Conservation (phyloP, 2,113 vertebrate species). For the Shinisaurus crocodilurus region DNA sequence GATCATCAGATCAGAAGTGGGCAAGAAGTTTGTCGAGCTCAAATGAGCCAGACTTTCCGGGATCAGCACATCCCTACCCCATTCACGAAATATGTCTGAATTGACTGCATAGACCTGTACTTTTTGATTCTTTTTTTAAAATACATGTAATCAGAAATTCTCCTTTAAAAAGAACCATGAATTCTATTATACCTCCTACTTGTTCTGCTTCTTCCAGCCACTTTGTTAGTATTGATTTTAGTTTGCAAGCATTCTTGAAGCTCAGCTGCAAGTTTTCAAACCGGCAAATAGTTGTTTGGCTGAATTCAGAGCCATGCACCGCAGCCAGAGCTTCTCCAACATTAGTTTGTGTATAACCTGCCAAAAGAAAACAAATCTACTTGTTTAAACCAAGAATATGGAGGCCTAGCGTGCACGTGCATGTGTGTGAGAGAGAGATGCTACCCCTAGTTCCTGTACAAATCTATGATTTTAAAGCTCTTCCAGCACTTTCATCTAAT, state of each 20-base stretch:
- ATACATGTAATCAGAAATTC: not conserved
- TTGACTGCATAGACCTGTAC: not conserved
- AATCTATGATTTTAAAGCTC: not conserved
- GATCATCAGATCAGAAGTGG: too few relatives aligned
- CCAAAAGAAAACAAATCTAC: not conserved
- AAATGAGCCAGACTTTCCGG: too few relatives aligned
- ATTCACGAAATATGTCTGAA: not conserved
- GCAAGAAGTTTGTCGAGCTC: too few relatives aligned
- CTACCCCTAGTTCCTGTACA: not conserved
- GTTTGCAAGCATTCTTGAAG: slow-evolving; percentile 97
- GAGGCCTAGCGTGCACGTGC: rapidly evolving
- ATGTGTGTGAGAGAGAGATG: not conserved
- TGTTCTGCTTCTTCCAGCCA: slow-evolving; percentile 98
- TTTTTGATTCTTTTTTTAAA: not conserved
- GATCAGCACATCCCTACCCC: too few relatives aligned
- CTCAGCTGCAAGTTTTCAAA: slow-evolving; percentile 98
- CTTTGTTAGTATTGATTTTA: slow-evolving; percentile 95
- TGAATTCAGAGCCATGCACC: slow-evolving; percentile 97
- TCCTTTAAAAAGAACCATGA: not conserved
- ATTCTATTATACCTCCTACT: slow-evolving; percentile 87
- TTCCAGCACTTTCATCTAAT: not conserved
- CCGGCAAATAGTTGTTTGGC: slow-evolving; percentile 97
- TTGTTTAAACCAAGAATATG: not conserved
- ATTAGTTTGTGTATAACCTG: slow-evolving; percentile 98
- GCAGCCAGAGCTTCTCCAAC: slow-evolving; percentile 96